Evolutionary conservation across 2,113 vertebrate genomes (phyloP).

Genomic region (Hippocampus abdominalis): DNA sequence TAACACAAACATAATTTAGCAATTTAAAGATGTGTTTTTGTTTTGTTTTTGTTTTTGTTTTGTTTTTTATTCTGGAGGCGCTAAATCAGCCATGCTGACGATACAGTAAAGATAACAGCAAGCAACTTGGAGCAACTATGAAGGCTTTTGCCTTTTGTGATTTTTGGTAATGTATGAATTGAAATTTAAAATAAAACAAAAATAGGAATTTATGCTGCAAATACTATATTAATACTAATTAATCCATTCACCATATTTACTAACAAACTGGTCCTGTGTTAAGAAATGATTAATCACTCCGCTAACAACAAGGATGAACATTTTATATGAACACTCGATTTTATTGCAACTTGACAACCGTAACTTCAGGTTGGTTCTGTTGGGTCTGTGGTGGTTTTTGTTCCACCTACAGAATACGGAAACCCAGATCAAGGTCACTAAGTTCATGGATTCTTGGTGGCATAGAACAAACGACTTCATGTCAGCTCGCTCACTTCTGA

Average conservation of each 20-base stretch:
- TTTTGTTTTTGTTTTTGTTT: neutral
- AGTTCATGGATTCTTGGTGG: too few species aligned
- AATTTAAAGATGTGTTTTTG: neutral
- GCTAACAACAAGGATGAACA: neutral
- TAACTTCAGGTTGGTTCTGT: neutral
- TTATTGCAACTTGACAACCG: neutral
- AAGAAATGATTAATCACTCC: neutral
- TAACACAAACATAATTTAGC: neutral
- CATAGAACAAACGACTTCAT: too few species aligned
- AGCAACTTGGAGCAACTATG: neutral
- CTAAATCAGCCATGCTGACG: conserved; percentile 3
- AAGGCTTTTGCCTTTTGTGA: too few species aligned
- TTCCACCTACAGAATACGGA: too few species aligned
- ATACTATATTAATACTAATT: too few species aligned
- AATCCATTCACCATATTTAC: too few species aligned
- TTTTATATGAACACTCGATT: neutral
- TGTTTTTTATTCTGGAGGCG: conserved; percentile 3
- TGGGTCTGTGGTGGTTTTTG: neutral
- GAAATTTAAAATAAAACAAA: neutral
- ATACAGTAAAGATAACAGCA: neutral
- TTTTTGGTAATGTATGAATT: neutral
- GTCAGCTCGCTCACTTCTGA: too few species aligned
- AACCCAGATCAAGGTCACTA: too few species aligned
- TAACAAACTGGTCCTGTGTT: neutral
- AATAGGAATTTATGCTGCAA: neutral